phyloP scores from a whole-genome alignment of 92 coral and sea anemone genomes.

The Epizoanthus ramosus region DNA sequence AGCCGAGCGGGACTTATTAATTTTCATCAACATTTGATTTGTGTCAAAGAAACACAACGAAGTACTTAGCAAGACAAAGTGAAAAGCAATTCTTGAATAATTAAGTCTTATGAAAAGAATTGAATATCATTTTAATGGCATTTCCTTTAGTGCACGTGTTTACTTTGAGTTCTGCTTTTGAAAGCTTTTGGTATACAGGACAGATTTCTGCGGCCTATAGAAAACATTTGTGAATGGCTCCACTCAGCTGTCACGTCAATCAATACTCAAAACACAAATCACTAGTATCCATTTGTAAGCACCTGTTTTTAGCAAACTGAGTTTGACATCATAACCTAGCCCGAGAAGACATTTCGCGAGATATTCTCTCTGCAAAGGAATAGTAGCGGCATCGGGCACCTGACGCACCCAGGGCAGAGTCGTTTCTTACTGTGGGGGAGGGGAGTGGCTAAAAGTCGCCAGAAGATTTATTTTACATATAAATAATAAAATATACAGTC shows the following conservation, averaged over 20 bases:
- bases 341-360: too few species aligned
- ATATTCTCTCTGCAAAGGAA: too few species aligned
- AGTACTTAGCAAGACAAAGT: conserved; percentile 23
- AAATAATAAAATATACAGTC: too few species aligned
- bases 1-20: background rate
- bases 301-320: background rate
- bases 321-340: too few species aligned
- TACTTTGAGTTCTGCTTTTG: conserved; percentile 1
- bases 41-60: conserved; percentile 27
- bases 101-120: conserved; percentile 12
- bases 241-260: background rate
- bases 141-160: conserved; percentile 10
- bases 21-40: conserved; percentile 31
- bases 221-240: background rate
- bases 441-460: too few species aligned
- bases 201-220: background rate
- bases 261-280: background rate
- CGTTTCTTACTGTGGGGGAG: too few species aligned
- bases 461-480: too few species aligned
- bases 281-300: background rate
- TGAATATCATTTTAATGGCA: conserved; percentile 16
- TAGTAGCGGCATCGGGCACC: too few species aligned
- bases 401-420: too few species aligned
- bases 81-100: conserved; percentile 16
- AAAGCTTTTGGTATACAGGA: conserved; percentile 20